A percentile compares a stretch with the other conserved stretches of the same genome.
phyloP scores from a whole-genome alignment of 2,113 vertebrate genomes.

The Bolborhynchus lineola region DNA sequence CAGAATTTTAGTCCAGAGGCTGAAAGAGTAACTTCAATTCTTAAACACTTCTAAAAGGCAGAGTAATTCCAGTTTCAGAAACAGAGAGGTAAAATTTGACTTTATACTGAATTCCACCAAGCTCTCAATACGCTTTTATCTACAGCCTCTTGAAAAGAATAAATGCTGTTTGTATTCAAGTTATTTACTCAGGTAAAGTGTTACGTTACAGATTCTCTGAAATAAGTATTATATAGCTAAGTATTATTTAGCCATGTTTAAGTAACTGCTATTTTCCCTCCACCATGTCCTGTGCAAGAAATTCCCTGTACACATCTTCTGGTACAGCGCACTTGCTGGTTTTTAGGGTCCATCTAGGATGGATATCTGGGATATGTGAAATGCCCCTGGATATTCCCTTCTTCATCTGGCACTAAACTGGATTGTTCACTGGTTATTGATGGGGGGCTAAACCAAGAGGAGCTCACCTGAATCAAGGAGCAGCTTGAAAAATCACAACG shows the following conservation, averaged over 20 bases:
- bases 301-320: not conserved
- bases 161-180: not conserved
- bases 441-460: not conserved
- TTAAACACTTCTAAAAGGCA: not conserved
- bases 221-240: not conserved
- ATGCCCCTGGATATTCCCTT: not conserved
- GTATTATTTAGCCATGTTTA: not conserved
- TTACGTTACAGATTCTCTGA: not conserved
- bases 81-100: not conserved
- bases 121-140: not conserved
- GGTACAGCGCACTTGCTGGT: rapidly evolving
- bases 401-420: not conserved
- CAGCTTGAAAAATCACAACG: not conserved
- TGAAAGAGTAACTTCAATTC: not conserved
- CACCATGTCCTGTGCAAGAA: rapidly evolving
- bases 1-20: not conserved
- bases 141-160: not conserved
- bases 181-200: not conserved
- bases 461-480: not conserved
- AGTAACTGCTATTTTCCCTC: not conserved
- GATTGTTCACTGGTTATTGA: not conserved
- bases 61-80: not conserved
- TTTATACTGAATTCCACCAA: not conserved
- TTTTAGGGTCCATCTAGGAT: not conserved
- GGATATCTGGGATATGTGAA: not conserved